phyloP scores from a whole-genome alignment of 2,797 vertebrate species.

The Enteromius unitaeniatus region DNA sequence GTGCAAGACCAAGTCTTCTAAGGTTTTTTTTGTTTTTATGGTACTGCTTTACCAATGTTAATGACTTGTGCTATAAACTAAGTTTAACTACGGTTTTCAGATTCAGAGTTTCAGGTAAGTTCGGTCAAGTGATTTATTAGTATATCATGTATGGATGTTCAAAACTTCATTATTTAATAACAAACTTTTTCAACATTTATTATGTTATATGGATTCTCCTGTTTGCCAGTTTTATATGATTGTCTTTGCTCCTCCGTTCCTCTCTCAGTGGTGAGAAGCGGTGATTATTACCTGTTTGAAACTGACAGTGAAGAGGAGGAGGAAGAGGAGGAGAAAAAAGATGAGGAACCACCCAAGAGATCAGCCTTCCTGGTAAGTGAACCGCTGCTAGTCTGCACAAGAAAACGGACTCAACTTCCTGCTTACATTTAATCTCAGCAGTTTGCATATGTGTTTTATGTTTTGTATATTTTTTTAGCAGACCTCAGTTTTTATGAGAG shows the following conservation, averaged over 20 bases:
- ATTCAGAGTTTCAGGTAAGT: slow-evolving; percentile 33
- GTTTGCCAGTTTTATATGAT: background rate
- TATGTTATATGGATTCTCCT: background rate
- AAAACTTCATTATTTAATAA: background rate
- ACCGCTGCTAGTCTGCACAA: background rate
- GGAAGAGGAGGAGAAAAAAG: slow-evolving; percentile 90
- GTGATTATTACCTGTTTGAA: slow-evolving; percentile 99
- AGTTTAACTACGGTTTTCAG: background rate
- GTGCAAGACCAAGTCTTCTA: background rate
- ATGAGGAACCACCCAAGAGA: slow-evolving; percentile 86
- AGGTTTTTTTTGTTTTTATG: background rate
- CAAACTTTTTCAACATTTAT: background rate
- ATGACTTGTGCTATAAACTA: background rate
- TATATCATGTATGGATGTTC: background rate
- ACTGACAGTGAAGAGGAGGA: slow-evolving; percentile 99
- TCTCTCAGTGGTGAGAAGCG: slow-evolving; percentile 96
- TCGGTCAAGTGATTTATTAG: background rate
- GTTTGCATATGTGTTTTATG: background rate
- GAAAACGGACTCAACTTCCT: background rate
- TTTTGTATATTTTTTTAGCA: too few relatives aligned
- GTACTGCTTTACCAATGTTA: background rate
- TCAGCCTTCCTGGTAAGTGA: slow-evolving; percentile 87
- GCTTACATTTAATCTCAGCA: background rate
- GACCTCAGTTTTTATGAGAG: too few relatives aligned
- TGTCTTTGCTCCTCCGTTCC: slow-evolving; percentile 44